Conservation (phyloP, 2,797 vertebrate species). For the Acanthiza pusilla region DNA sequence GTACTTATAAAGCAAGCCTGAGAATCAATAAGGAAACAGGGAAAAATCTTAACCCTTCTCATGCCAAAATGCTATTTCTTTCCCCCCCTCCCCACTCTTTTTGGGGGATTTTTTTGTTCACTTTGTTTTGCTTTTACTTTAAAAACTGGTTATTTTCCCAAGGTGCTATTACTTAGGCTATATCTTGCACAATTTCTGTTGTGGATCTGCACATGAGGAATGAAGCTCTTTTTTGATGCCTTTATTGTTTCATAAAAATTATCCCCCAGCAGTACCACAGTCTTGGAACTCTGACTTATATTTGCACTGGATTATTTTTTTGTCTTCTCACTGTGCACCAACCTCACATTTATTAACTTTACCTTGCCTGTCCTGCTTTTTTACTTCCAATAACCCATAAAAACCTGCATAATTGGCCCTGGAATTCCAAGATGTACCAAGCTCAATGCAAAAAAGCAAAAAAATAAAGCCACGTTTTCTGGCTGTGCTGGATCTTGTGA, state of each 20-base stretch:
- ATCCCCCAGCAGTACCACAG: background rate
- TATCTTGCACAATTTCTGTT: background rate
- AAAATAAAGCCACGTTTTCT: background rate
- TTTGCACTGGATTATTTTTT: background rate
- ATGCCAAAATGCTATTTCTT: background rate
- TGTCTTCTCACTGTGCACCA: background rate
- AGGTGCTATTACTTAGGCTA: background rate
- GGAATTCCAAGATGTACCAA: background rate
- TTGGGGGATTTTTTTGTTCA: background rate
- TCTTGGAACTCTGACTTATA: background rate
- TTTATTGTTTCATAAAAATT: background rate
- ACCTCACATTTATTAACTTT: background rate
- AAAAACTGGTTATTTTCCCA: background rate
- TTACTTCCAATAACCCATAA: background rate
- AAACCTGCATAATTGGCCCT: background rate
- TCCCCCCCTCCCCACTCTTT: fast-evolving
- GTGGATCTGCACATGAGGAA: background rate
- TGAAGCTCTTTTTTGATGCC: background rate
- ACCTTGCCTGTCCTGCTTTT: background rate
- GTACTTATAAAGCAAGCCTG: background rate
- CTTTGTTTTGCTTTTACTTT: background rate
- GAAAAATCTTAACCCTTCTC: background rate
- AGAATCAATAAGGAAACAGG: background rate
- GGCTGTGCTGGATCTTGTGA: background rate
- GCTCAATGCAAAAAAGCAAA: background rate